Conservation (phyloP, 2,113 vertebrate species). For the Eonycteris spelaea region DNA sequence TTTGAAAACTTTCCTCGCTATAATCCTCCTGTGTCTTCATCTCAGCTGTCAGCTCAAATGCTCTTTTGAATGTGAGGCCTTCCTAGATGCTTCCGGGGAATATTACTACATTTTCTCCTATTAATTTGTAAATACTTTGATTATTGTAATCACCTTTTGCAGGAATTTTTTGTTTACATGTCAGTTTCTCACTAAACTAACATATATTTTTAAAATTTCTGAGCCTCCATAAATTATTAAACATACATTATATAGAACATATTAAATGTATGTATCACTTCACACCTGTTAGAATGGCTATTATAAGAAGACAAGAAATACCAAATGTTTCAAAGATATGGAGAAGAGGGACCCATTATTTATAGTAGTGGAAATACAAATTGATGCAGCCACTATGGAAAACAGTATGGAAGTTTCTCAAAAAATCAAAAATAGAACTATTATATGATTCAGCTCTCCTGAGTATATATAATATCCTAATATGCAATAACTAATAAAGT, state of each 20-base stretch:
- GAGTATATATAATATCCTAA: background rate
- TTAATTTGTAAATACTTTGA: background rate
- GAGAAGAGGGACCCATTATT: background rate
- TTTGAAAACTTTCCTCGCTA: background rate
- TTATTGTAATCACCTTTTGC: background rate
- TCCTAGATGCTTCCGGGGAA: background rate
- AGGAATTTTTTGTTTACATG: background rate
- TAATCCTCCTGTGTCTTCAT: background rate
- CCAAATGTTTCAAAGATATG: background rate
- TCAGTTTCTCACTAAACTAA: background rate
- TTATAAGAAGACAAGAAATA: background rate
- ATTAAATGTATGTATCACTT: background rate
- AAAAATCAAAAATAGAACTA: background rate
- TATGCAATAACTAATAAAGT: background rate
- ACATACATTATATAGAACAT: background rate
- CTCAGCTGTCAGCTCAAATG: background rate
- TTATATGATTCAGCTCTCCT: background rate
- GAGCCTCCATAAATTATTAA: background rate
- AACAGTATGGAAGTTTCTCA: background rate
- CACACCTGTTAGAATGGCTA: background rate
- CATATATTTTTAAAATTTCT: background rate
- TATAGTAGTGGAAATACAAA: too few species aligned
- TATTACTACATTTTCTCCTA: background rate
- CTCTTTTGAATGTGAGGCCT: background rate
- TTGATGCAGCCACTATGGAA: too few species aligned